Evolutionary conservation across 2,888 invertebrate species (phyloP), one percentile per base, ranked within the genome.

Genomic region (Stictocephala bisonia): DNA sequence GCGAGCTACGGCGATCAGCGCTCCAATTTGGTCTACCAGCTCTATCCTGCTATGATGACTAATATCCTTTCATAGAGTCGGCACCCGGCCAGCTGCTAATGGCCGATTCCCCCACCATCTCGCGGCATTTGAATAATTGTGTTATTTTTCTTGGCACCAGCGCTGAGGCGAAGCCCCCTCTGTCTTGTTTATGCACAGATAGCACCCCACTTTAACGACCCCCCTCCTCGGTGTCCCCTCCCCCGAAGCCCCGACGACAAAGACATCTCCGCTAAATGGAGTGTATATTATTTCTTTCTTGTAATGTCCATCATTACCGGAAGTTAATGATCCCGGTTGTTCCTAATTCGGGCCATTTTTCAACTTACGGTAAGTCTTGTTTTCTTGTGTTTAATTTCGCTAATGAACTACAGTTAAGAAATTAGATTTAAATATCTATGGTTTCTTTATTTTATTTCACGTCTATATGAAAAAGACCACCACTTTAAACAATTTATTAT

Each of bases 121-220:
- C 58, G 15, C 15, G 35, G 35, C 31, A 56, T 70, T 70, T 70
- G 70, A 70, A 70, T 70, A 70, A 70, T 70, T 40, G 24, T 41
- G 56, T 70, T 70, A 70, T 70, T 70, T 70, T 70, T 70, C 70
- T 70, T 70, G 70, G 70, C 69, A 53, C 50, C 22, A 48, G 50
- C n/a, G 26, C 9, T 20, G 27, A 26, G 18, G 4, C 35, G 9
- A 40, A 40, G 24, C 41, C 44, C 44, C 15, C 64, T 64, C 44
- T 44, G 64, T 64, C 64, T 64, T 64, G 64, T 64, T 64, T 64
- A 64, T 44, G 64, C 64, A 22, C 40, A 20, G 60, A 60, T 58
- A 58, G 26, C 44, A 41, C 64, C 64, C 64, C 27, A 64, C 64
- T 64, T 64, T 64, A 64, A 64, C 64, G 64, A 64, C 64, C 44